Evolutionary conservation across 2,888 invertebrate genomes (phyloP), one percentile per base, ranked within the genome.

Genomic region (Scaeva pyrastri): DNA sequence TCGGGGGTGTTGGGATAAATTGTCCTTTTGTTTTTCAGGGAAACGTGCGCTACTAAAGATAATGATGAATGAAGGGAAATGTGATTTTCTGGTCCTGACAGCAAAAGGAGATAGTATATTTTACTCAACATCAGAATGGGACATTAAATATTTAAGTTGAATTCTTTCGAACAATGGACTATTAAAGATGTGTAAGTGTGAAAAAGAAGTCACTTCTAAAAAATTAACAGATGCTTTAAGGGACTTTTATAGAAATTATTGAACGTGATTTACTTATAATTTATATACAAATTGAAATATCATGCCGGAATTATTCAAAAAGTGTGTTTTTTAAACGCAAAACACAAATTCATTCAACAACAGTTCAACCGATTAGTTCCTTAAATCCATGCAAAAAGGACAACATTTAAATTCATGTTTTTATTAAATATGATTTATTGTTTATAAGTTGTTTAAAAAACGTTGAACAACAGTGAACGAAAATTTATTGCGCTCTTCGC

Each of bases 11-110:
- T 64, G 62, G 11, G 10, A 11, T 26, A n/a, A 50, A 41, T 21
- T 31, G 26, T 70, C 23, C 26, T 52, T 60, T 71, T 62, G 41
- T 71, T 31, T 19, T 43, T 16, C 7, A 12, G 31, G 36, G 48
- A 48, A 48, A 48, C 14, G 31, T 66, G 31, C 19, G 19, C 19
- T 12, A 8, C n/a, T 45, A 48, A 19, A 66, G 31, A 66, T 19
- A 48, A 48, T 66, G 45, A 66, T 66, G 19, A 31, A 66, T 66
- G 48, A 26, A 45, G 23, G 45, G 6, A 43, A 43, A 62, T 26
- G 19, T 39, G 19, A 21, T 39, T 60, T 41, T 26, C 41, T 62
- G 60, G 14, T 21, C n/a, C n/a, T 62, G 62, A 62, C 8, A n/a
- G 62, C 10, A 23, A 43, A 43, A 50, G 23, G 2, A 26, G 52